These are phyloP conservation scores for Synodontis membranacea DNA, from an alignment of 2,113 vertebrate species.

Conservation along the genomic window DNA sequence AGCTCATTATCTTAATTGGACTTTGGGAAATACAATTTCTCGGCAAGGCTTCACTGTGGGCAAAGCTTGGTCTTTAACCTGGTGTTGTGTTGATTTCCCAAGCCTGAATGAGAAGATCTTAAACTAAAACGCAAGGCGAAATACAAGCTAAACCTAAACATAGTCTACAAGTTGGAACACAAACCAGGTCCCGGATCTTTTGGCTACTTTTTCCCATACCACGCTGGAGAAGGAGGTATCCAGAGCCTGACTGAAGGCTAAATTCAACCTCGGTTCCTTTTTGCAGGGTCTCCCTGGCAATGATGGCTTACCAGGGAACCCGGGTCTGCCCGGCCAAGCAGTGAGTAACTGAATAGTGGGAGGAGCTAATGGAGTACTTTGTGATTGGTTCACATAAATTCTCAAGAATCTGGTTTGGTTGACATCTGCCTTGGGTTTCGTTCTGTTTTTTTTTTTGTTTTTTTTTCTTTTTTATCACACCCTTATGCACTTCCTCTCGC, in stretches of 20 bases:
- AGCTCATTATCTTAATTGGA: slow-evolving; percentile 14
- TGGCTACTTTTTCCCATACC: slow-evolving; percentile 49
- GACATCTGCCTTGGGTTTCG: slow-evolving; percentile 37
- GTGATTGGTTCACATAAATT: slow-evolving; percentile 34
- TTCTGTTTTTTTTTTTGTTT: too few relatives aligned
- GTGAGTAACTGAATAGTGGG: slow-evolving; percentile 78
- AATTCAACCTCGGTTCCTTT: slow-evolving; percentile 77
- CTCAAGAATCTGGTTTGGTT: slow-evolving; percentile 12
- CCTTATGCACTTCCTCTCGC: slow-evolving; percentile 2
- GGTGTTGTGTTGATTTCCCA: slow-evolving; percentile 60
- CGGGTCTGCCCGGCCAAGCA: slow-evolving; percentile 79
- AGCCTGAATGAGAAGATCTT: slow-evolving; percentile 40
- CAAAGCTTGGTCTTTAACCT: slow-evolving; percentile 62
- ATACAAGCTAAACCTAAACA: slow-evolving; percentile 41
- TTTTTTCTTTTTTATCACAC: slow-evolving; percentile 5
- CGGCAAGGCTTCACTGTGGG: slow-evolving; percentile 52
- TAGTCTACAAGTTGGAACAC: slow-evolving; percentile 48
- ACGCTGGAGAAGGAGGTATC: slow-evolving; percentile 69
- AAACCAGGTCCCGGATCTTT: slow-evolving; percentile 53
- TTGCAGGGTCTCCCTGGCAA: slow-evolving; percentile 91
- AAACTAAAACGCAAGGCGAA: slow-evolving; percentile 33
- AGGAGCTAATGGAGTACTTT: slow-evolving; percentile 51
- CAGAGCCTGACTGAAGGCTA: slow-evolving; percentile 62
- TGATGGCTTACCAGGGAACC: slow-evolving; percentile 87
- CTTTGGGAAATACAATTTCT: slow-evolving; percentile 4